These are phyloP conservation scores for Phaenicophaeus curvirostris DNA, from an alignment of 2,797 vertebrate species.

Conservation along the genomic window DNA sequence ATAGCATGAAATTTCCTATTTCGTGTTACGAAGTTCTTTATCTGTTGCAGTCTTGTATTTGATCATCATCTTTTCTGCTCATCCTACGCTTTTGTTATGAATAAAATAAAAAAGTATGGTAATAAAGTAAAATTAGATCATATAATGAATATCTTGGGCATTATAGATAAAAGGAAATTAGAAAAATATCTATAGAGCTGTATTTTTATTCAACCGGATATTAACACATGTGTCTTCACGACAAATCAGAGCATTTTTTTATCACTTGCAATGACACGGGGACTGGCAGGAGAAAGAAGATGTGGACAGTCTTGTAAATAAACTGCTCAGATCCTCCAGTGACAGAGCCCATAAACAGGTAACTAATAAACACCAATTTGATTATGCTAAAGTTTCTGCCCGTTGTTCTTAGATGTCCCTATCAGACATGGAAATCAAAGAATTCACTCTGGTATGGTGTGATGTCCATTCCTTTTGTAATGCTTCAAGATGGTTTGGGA, in stretches of 20 bases:
- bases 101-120: conserved; percentile 55
- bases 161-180: conserved; percentile 71
- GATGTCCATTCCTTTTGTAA: not conserved
- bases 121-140: conserved; percentile 62
- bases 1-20: conserved; percentile 54
- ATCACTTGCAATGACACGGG: conserved; percentile 17
- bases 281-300: not conserved
- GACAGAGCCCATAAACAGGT: not conserved
- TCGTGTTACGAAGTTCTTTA: conserved; percentile 33
- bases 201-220: conserved; percentile 72
- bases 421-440: not conserved
- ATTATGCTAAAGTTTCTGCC: not conserved
- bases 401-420: not conserved
- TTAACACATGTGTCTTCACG: conserved; percentile 54
- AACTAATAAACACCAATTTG: not conserved
- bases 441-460: fast-evolving
- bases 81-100: conserved; percentile 56
- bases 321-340: not conserved
- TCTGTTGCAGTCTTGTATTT: conserved; percentile 16
- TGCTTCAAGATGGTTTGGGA: not conserved
- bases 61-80: conserved; percentile 30
- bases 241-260: conserved; percentile 61
- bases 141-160: conserved; percentile 44
- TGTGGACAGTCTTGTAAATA: not conserved
- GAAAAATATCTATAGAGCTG: conserved; percentile 38